These are phyloP conservation scores for Sterrhoptilus dennistouni DNA, from an alignment of 2,113 vertebrate species.

Conservation along the genomic window DNA sequence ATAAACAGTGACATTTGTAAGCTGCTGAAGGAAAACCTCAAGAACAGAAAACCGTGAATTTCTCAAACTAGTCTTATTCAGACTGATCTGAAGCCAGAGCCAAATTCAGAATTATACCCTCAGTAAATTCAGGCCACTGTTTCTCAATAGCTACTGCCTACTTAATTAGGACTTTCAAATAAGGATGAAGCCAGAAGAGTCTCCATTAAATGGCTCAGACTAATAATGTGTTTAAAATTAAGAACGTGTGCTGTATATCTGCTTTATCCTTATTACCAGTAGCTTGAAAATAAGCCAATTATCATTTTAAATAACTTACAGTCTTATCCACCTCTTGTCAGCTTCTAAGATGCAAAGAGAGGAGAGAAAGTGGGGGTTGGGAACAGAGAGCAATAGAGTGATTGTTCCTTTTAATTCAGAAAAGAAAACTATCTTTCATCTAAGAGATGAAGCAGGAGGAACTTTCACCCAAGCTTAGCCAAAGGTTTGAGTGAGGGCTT, in stretches of 20 bases:
- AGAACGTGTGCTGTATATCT: not conserved
- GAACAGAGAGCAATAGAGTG: not conserved
- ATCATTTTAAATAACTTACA: conserved; percentile 16
- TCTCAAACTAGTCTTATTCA: conserved; percentile 28
- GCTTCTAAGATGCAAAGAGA: not conserved
- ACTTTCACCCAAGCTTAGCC: not conserved
- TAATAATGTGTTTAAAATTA: not conserved
- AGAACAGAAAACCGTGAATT: conserved; percentile 32
- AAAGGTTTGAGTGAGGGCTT: conserved; percentile 9
- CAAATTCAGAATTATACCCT: conserved; percentile 24
- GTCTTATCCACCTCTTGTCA: not conserved
- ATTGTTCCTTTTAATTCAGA: not conserved
- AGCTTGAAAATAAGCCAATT: conserved; percentile 35
- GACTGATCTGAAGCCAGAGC: not conserved
- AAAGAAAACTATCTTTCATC: not conserved
- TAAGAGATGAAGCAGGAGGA: not conserved
- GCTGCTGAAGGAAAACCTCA: conserved; percentile 10
- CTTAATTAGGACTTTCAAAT: conserved; percentile 9
- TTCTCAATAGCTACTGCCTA: not conserved
- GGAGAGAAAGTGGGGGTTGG: not conserved
- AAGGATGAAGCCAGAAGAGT: not conserved
- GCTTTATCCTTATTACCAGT: not conserved
- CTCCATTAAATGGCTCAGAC: not conserved
- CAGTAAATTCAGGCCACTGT: conserved; percentile 14
- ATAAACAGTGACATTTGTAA: conserved; percentile 60